phyloP scores from a whole-genome alignment of 1,140 invertebrate genomes.

The Aphelenchoides fujianensis region DNA sequence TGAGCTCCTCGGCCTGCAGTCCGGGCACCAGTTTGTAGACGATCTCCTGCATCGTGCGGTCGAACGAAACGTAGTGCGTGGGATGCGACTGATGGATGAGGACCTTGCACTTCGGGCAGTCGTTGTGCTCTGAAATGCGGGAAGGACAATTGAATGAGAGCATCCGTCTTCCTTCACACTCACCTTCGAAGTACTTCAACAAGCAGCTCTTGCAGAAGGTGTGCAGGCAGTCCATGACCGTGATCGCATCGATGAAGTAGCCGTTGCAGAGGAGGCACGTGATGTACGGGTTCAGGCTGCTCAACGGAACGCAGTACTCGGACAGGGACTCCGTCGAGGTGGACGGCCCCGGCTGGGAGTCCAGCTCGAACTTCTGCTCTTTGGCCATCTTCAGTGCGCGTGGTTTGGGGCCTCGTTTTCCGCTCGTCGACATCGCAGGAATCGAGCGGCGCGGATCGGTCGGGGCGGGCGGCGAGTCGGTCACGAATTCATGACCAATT shows the following conservation, averaged over 20 bases:
- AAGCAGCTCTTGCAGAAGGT: constrained; percentile 66
- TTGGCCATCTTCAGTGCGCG: background rate
- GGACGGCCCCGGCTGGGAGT: background rate
- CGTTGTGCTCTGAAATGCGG: constrained; percentile 41
- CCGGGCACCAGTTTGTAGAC: constrained; percentile 63
- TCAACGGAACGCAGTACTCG: constrained; percentile 44
- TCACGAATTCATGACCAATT: too few relatives aligned
- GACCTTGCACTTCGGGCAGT: constrained; percentile 65
- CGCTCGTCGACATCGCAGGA: background rate
- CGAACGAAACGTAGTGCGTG: constrained; percentile 60
- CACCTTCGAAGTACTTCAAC: constrained; percentile 64
- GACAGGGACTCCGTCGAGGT: background rate
- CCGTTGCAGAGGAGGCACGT: constrained; percentile 65
- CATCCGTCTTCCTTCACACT: background rate
- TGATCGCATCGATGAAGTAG: constrained; percentile 66
- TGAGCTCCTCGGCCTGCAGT: constrained; percentile 54
- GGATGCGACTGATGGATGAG: constrained; percentile 67
- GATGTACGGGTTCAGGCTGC: constrained; percentile 59
- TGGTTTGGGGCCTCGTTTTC: constrained; percentile 4
- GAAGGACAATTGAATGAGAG: constrained; percentile 10
- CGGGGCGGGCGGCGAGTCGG: too few relatives aligned
- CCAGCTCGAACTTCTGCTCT: background rate
- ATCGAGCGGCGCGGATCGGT: background rate
- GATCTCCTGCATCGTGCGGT: constrained; percentile 64
- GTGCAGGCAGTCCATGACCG: constrained; percentile 66